A percentile compares a stretch with the other conserved stretches of the same genome.
Evolutionary conservation across 2,888 invertebrate genomes (phyloP).

Genomic region (Chrysotoxum bicinctum): DNA sequence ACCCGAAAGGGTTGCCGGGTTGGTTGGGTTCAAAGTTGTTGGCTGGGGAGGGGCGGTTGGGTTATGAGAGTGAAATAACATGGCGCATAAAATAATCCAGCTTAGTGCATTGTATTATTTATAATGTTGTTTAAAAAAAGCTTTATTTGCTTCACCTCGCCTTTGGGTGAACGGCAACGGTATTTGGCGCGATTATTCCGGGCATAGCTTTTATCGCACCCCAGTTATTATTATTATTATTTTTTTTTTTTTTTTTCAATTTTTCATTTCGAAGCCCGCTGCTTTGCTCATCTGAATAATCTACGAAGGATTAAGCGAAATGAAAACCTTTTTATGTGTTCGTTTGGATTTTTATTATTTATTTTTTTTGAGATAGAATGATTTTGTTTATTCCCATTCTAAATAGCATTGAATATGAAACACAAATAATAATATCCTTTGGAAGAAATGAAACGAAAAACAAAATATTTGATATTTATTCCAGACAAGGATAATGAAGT

Average conservation of each 20-base stretch:
- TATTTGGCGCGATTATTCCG: neutral
- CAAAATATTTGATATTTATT: slow-evolving; percentile 26
- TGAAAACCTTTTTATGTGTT: slow-evolving; percentile 61
- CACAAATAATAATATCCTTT: slow-evolving; percentile 29
- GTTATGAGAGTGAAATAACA: slow-evolving; percentile 14
- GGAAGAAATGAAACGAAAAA: slow-evolving; percentile 1
- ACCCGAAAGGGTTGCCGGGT: slow-evolving; percentile 19
- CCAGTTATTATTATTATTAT: slow-evolving; percentile 2
- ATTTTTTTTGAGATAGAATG: slow-evolving; percentile 5
- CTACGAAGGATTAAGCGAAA: slow-evolving; percentile 66
- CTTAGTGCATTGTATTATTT: slow-evolving; percentile 68
- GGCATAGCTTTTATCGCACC: slow-evolving; percentile 24
- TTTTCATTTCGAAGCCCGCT: slow-evolving; percentile 29
- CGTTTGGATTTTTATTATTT: slow-evolving; percentile 25
- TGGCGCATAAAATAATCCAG: slow-evolving; percentile 63
- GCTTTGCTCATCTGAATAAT: slow-evolving; percentile 60
- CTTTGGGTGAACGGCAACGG: slow-evolving; percentile 15
- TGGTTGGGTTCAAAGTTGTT: neutral
- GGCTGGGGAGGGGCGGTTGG: neutral
- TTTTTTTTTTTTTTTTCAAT: slow-evolving; percentile 14
- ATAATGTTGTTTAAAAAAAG: slow-evolving; percentile 63
- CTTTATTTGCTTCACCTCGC: slow-evolving; percentile 54
- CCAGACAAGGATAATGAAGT: slow-evolving; percentile 61
- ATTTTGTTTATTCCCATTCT: slow-evolving; percentile 38
- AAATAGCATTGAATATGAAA: slow-evolving; percentile 22